A percentile compares a stretch with the other conserved stretches of the same genome.
Conservation (phyloP, 2,888 invertebrate genomes). For the Chalcosyrphus nemorum region DNA sequence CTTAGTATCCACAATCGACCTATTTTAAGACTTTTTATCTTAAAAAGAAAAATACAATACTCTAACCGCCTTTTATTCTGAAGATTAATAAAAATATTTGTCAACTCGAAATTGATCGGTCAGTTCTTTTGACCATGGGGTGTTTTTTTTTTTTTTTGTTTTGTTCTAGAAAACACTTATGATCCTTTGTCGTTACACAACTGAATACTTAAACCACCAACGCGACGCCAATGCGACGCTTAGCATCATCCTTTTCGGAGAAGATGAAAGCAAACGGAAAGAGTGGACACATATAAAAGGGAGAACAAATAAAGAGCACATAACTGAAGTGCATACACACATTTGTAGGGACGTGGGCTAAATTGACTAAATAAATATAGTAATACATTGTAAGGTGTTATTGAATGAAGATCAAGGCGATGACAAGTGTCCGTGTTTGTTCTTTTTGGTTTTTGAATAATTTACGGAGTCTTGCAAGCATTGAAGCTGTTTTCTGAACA, state of each 20-base stretch:
- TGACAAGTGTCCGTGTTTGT: too few species aligned
- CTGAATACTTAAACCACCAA: slow-evolving; percentile 5
- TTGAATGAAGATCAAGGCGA: too few species aligned
- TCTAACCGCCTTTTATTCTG: background rate
- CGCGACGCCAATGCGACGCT: background rate
- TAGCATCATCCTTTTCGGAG: background rate
- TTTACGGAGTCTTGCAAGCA: too few species aligned
- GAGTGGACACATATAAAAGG: slow-evolving; percentile 5
- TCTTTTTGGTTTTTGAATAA: too few species aligned
- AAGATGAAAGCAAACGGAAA: slow-evolving; percentile 30
- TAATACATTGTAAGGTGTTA: background rate
- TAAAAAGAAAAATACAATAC: too few species aligned
- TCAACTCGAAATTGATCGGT: slow-evolving; percentile 29
- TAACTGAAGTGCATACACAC: slow-evolving; percentile 10
- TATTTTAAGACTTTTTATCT: too few species aligned
- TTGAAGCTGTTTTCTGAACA: too few species aligned
- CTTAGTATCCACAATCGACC: too few species aligned
- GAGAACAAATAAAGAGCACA: slow-evolving; percentile 13
- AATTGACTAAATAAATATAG: background rate
- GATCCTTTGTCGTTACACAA: slow-evolving; percentile 24
- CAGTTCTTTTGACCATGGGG: slow-evolving; percentile 13
- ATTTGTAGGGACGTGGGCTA: background rate
- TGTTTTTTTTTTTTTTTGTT: too few species aligned
- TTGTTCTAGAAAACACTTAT: background rate
- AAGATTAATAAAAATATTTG: slow-evolving; percentile 27